Percentiles rank a stretch among this genome's conserved stretches.
Evolutionary conservation across 2,113 vertebrate species (phyloP).

Genomic region (Gila orcuttii): DNA sequence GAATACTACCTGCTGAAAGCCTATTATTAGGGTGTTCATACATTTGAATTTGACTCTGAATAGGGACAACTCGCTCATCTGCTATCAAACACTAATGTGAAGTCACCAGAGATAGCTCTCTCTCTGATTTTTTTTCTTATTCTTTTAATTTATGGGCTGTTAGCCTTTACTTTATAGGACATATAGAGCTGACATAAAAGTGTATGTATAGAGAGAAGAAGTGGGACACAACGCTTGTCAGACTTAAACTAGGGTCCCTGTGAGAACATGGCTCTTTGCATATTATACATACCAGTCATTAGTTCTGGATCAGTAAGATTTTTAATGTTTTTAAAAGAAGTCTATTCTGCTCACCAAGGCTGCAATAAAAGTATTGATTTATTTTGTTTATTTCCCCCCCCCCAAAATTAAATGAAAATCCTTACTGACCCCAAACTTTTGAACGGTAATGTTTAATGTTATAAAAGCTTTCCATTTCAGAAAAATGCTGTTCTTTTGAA

Average conservation of each 20-base stretch:
- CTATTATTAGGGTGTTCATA: constrained; percentile 29
- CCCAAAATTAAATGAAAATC: too few relatives aligned
- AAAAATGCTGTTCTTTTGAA: too few relatives aligned
- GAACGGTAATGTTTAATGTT: too few relatives aligned
- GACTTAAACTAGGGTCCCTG: background rate
- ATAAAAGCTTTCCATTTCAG: too few relatives aligned
- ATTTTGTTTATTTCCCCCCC: too few relatives aligned
- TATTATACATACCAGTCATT: background rate
- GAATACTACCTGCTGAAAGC: constrained; percentile 31
- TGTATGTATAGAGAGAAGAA: background rate
- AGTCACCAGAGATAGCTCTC: background rate
- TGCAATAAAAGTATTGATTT: too few relatives aligned
- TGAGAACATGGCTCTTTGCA: background rate
- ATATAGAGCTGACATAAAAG: constrained; percentile 1
- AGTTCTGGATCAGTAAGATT: too few relatives aligned
- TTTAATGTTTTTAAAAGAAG: too few relatives aligned
- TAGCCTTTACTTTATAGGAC: constrained; percentile 7
- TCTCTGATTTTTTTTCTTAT: background rate
- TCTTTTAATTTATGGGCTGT: constrained; percentile 19
- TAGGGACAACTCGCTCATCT: constrained; percentile 16
- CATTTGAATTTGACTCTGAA: constrained; percentile 7
- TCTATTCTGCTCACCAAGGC: too few relatives aligned
- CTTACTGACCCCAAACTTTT: too few relatives aligned
- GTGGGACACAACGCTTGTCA: background rate
- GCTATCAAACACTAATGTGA: constrained; percentile 26